Conservation (phyloP, 2,797 vertebrate genomes). For the Dendrocincla fuliginosa region DNA sequence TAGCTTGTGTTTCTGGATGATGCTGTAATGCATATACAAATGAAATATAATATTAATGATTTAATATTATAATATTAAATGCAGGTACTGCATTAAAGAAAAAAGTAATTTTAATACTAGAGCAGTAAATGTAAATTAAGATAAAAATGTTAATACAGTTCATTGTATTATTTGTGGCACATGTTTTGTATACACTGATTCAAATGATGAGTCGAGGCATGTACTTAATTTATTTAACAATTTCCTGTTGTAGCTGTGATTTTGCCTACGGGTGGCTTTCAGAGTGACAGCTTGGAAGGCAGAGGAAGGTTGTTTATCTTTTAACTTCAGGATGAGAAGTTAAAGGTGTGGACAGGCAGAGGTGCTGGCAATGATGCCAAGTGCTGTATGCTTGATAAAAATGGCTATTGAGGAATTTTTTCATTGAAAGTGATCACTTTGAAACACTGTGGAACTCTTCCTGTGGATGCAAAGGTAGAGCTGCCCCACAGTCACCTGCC, state of each 20-base stretch:
- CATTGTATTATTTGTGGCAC: background rate
- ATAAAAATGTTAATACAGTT: background rate
- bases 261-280: background rate
- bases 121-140: background rate
- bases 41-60: background rate
- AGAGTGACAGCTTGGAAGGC: background rate
- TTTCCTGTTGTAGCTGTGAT: background rate
- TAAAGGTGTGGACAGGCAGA: background rate
- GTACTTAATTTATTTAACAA: background rate
- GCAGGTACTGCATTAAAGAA: background rate
- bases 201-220: background rate
- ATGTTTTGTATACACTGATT: background rate
- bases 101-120: background rate
- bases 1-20: background rate
- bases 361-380: rapidly evolving
- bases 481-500: background rate
- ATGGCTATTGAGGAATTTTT: background rate
- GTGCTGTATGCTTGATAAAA: background rate
- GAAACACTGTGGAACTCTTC: background rate
- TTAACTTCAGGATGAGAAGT: background rate
- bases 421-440: background rate
- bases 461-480: background rate
- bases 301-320: background rate
- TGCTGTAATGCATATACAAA: background rate
- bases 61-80: too few relatives aligned